Base-by-base conservation (phyloP, 2,888 invertebrate genomes). In the Dromius quadrimaculatus region DNA sequence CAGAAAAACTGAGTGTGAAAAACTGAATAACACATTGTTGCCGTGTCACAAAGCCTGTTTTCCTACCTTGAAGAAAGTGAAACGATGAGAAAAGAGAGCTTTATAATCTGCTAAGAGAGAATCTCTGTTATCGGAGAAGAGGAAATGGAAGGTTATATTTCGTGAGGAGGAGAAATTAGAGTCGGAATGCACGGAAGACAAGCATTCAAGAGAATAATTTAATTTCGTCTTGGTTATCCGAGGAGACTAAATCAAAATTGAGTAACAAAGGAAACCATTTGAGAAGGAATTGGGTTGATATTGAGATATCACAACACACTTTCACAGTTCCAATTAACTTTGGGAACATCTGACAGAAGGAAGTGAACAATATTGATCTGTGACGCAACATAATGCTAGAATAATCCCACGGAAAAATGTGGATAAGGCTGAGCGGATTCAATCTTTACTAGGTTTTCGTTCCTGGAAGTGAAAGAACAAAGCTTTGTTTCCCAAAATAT, bases 111-210 rank as follows among this genome's bases (percentile, higher is more conserved):
- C 11, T 36, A 28, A 62, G 41, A 62, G 62, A 17, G 62, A 62
- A 62, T 62, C 62, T 62, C 22, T 41, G 62, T 41, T 62, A 62
- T 62, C 62, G 62, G 62, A 41, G 62, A 62, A 62, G 22, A 41
- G 62, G 62, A 62, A 62, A 62, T 62, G n/a, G 62, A 41, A 62
- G 41, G 62, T 62, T 62, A 62, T 62, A 62, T 62, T 41, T 62
- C 62, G 38, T 41, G 62, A 22, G 62, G 28, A 41, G 62, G 41
- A 62, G 62, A 62, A 62, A 62, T 62, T 62, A 62, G 41, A 62
- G 22, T 62, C 62, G 41, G 41, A 62, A 62, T 43, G 62, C 34
- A 62, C 62, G 62, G 62, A 62, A 61, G 62, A 23, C 62, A 28
- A 20, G 62, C 62, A 62, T 62, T 62, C 62, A 28, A 41, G 41